Evolutionary conservation across 1,140 invertebrate species (phyloP).

Genomic region (Drosophila guanche): DNA sequence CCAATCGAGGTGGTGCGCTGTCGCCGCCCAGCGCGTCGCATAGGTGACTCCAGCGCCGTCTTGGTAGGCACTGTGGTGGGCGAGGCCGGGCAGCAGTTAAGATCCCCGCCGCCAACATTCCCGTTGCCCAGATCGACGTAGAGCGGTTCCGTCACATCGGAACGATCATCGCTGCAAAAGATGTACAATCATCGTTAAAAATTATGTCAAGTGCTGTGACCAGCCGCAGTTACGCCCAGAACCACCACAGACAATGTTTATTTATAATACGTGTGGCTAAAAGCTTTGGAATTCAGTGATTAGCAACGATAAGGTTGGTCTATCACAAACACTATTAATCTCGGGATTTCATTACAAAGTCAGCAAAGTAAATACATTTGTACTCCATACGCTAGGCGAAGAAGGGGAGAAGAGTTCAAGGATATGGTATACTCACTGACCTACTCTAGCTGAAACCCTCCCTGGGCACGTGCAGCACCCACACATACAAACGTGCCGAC

Average conservation of each 20-base stretch:
- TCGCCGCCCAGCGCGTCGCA: slow-evolving; percentile 88
- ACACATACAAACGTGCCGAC: slow-evolving; percentile 4
- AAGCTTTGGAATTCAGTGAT: slow-evolving; percentile 26
- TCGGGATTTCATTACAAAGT: too few species aligned
- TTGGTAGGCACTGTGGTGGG: slow-evolving; percentile 81
- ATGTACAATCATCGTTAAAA: background rate
- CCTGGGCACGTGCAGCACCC: background rate
- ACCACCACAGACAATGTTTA: too few species aligned
- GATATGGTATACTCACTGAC: slow-evolving; percentile 50
- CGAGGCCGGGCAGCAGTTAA: slow-evolving; percentile 76
- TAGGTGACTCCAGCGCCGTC: slow-evolving; percentile 84
- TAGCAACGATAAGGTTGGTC: slow-evolving; percentile 31
- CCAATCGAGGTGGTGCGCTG: slow-evolving; percentile 93
- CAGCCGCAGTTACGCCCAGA: too few species aligned
- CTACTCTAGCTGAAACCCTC: slow-evolving; percentile 32
- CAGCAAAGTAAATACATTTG: too few species aligned
- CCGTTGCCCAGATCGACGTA: slow-evolving; percentile 57
- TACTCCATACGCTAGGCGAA: slow-evolving; percentile 18
- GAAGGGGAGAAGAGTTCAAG: slow-evolving; percentile 20
- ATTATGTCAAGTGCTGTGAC: too few species aligned
- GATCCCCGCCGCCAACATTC: slow-evolving; percentile 23
- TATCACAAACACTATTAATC: background rate
- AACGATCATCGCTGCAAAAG: slow-evolving; percentile 75
- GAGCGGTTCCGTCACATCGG: slow-evolving; percentile 74
- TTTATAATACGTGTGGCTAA: background rate